Conservation (phyloP, 2,888 invertebrate species). For the Meganola albula region DNA sequence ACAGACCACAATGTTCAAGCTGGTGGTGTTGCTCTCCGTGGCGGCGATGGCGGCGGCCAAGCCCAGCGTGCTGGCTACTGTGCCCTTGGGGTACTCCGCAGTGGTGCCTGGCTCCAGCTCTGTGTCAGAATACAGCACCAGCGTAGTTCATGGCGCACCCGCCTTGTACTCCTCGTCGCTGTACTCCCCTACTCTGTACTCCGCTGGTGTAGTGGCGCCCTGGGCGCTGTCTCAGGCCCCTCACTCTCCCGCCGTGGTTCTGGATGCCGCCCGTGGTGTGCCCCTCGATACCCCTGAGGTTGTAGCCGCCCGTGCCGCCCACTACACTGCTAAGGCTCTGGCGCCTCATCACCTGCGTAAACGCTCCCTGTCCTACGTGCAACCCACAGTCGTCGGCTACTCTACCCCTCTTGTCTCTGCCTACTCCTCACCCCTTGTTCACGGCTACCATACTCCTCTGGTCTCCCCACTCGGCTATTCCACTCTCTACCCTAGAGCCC, state of each 20-base stretch:
- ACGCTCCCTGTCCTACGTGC: conserved; percentile 39
- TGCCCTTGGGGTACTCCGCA: conserved; percentile 35
- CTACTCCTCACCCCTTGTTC: conserved; percentile 35
- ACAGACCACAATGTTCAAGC: conserved; percentile 72
- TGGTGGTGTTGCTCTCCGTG: conserved; percentile 80
- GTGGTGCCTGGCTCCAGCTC: conserved; percentile 46
- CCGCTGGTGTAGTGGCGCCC: conserved; percentile 14
- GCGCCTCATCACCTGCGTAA: conserved; percentile 59
- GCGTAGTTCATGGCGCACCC: conserved; percentile 43
- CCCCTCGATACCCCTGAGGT: conserved; percentile 72
- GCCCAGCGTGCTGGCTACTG: conserved; percentile 47
- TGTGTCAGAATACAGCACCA: conserved; percentile 46
- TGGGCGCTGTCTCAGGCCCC: conserved; percentile 47
- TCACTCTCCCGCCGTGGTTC: conserved; percentile 62
- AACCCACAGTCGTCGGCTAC: conserved; percentile 30
- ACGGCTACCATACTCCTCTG: conserved; percentile 30
- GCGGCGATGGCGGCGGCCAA: conserved; percentile 78
- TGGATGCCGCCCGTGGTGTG: conserved; percentile 63
- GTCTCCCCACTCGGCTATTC: conserved; percentile 24
- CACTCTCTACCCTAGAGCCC: conserved; percentile 44
- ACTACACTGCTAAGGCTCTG: conserved; percentile 66
- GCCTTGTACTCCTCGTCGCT: conserved; percentile 42
- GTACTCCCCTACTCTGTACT: conserved; percentile 39
- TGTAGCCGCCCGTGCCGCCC: conserved; percentile 65
- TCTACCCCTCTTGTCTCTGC: conserved; percentile 30